Evolutionary conservation across 2,797 vertebrate species (phyloP).

Genomic region (Phataginus tricuspis): DNA sequence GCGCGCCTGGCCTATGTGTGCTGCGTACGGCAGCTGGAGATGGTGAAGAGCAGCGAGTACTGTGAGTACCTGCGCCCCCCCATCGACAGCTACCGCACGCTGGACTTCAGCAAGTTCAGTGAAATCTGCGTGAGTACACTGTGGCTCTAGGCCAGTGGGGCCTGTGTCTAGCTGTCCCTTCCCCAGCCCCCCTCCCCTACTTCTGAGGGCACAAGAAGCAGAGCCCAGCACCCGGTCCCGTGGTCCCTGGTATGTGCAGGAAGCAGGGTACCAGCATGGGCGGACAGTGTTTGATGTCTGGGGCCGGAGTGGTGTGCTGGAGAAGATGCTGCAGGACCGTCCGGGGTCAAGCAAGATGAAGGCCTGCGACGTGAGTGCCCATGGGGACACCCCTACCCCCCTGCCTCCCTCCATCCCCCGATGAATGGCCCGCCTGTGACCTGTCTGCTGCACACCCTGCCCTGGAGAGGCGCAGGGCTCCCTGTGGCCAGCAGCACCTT

Average conservation of each 20-base stretch:
- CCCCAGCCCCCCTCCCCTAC: neutral
- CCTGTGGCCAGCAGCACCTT: neutral
- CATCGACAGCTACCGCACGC: constrained; percentile 93
- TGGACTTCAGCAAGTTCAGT: constrained; percentile 96
- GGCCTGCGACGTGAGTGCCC: constrained; percentile 88
- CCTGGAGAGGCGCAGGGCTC: neutral
- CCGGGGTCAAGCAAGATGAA: constrained; percentile 92
- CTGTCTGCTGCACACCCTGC: accelerated
- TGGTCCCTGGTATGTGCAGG: neutral
- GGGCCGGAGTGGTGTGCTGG: constrained; percentile 92
- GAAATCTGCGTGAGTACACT: constrained; percentile 93
- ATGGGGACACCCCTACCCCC: neutral
- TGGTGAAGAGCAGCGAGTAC: constrained; percentile 93
- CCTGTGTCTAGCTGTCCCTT: no score
- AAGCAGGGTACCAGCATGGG: constrained; percentile 95
- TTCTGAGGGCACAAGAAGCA: neutral
- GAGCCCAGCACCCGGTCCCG: neutral
- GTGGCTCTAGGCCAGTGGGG: accelerated
- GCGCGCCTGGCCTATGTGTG: constrained; percentile 96
- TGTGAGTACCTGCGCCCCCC: constrained; percentile 96
- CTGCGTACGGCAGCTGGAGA: constrained; percentile 95
- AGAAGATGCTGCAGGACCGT: constrained; percentile 94
- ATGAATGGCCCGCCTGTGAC: neutral
- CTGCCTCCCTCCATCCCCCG: neutral
- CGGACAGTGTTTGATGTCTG: constrained; percentile 95